Evolutionary conservation across 1,140 invertebrate genomes (phyloP), one percentile per base, ranked within the genome.

Genomic region (Asobara japonica): DNA sequence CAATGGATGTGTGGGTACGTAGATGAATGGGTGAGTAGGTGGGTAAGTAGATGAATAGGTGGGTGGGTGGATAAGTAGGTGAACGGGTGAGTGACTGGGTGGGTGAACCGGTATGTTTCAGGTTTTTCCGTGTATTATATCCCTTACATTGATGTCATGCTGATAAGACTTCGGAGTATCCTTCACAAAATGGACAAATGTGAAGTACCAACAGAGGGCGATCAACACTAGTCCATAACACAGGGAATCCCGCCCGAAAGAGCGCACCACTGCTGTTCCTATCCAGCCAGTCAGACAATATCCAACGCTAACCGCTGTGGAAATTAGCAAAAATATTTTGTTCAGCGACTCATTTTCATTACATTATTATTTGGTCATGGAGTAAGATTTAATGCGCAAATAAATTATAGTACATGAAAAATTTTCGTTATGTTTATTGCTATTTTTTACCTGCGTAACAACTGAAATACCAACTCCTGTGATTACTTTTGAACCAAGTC

Each of bases 181-280:
- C 80, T 90, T 91, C 18, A 93, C 91, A 64, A 93, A 88, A 45
- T 91, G 77, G 77, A 90, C 89, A 89, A 93, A 94, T 0, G 92
- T 73, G 13, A 92, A 86, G 72, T 92, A 92, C 93, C 93, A 94
- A 30, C 92, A 76, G 1, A 92, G 77, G 1, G 90, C 88, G 8
- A 89, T 65, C 25, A 84, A 74, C 36, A 91, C 88, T 61, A 91
- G 88, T 68, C 89, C 86, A 71, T 91, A 92, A 73, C 90, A 91
- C 3, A 92, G 82, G 30, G 89, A 89, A 79, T 90, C 89, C 67
- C 89, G 78, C 3, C 90, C 90, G n/a, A 87, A 83, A 33, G 83
- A 80, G 74, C 88, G 80, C 8, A 90, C 89, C 0, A 90, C 78
- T 1, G 88, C 81, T 3, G 89, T 90, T 3, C 89, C 89, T 51